Evolutionary conservation across 2,797 vertebrate genomes (phyloP).

Genomic region (Enoplosus armatus): DNA sequence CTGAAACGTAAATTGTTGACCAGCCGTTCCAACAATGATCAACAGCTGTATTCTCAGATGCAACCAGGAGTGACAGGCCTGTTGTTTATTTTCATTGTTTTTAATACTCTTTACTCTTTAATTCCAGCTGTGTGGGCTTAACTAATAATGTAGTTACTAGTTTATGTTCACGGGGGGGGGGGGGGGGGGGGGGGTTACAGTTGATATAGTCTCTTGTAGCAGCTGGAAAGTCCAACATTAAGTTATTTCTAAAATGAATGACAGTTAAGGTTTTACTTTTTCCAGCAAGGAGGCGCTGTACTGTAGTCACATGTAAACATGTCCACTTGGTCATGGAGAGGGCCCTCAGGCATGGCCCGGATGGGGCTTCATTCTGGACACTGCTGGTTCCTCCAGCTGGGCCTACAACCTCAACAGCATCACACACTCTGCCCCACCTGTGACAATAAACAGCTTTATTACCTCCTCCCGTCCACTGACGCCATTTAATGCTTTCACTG

Average conservation of each 20-base stretch:
- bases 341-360: slow-evolving; percentile 53
- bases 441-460: slow-evolving; percentile 82
- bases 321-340: slow-evolving; percentile 39
- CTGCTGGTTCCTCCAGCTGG: slow-evolving; percentile 79
- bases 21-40: background rate
- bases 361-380: slow-evolving; percentile 59
- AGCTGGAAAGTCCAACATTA: slow-evolving; percentile 1
- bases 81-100: background rate
- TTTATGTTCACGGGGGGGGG: background rate
- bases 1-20: background rate
- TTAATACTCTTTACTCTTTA: too few relatives aligned
- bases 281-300: slow-evolving; percentile 6
- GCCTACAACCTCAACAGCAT: slow-evolving; percentile 66
- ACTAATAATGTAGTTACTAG: background rate
- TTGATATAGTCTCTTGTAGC: background rate
- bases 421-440: slow-evolving; percentile 79
- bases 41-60: background rate
- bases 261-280: background rate
- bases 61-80: background rate
- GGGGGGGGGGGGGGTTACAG: background rate
- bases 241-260: background rate
- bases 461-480: slow-evolving; percentile 79
- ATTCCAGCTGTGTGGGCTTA: background rate
- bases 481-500: slow-evolving; percentile 67
- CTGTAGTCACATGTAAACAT: slow-evolving; percentile 41